Percentiles rank a stretch among this genome's conserved stretches.
These are phyloP conservation scores for Temnothorax longispinosus DNA, from an alignment of 1,140 invertebrate genomes.

Conservation along the genomic window DNA sequence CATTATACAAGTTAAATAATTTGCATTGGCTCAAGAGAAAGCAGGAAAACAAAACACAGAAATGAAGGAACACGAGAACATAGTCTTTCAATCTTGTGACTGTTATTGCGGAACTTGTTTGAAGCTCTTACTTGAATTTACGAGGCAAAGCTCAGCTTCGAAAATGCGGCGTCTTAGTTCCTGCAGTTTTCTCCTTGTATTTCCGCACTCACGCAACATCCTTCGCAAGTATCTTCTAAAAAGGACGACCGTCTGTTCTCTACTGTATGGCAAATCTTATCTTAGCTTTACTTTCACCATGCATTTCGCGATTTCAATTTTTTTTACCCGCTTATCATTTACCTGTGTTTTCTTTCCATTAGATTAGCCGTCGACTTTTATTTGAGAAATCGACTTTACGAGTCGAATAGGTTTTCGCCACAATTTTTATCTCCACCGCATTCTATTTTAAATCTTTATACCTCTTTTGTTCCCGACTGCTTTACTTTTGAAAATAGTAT, in stretches of 20 bases:
- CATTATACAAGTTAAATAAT: background rate
- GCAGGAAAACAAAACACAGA: background rate
- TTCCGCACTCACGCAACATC: conserved; percentile 16
- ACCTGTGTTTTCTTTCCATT: conserved; percentile 33
- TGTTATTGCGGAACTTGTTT: conserved; percentile 36
- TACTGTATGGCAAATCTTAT: conserved; percentile 3
- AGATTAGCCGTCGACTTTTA: conserved; percentile 41
- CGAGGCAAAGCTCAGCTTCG: conserved; percentile 43
- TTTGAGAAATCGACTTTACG: conserved; percentile 41
- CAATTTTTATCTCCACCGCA: background rate
- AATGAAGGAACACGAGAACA: conserved; percentile 1
- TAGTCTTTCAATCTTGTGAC: conserved; percentile 28
- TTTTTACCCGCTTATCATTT: conserved; percentile 31
- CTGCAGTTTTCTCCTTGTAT: conserved; percentile 29
- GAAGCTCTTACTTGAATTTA: conserved; percentile 53
- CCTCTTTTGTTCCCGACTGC: background rate
- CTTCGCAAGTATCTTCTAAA: conserved; percentile 29
- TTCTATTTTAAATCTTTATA: background rate
- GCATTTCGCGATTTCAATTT: background rate
- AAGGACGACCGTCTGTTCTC: conserved; percentile 38
- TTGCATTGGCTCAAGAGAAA: background rate
- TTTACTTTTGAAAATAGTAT: background rate
- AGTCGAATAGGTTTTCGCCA: background rate
- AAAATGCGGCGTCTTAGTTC: conserved; percentile 37
- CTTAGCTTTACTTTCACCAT: background rate